Evolutionary conservation across 1,140 invertebrate genomes (phyloP).

Genomic region (Eciton burchellii): DNA sequence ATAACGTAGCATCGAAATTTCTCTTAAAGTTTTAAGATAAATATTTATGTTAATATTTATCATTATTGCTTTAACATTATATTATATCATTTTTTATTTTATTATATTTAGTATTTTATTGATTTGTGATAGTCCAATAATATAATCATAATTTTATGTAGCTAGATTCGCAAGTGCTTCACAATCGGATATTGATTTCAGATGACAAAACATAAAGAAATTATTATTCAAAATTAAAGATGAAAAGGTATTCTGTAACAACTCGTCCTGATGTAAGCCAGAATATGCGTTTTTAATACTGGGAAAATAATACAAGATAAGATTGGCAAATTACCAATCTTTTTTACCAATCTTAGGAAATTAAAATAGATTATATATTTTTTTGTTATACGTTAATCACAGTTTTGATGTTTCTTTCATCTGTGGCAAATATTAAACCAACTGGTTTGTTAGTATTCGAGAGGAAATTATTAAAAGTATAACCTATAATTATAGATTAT

Average conservation of each 20-base stretch:
- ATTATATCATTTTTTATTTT: too few species aligned
- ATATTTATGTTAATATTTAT: too few species aligned
- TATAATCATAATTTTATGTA: conserved; percentile 36
- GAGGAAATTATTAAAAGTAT: conserved; percentile 72
- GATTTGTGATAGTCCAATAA: too few species aligned
- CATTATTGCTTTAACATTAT: too few species aligned
- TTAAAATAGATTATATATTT: not conserved
- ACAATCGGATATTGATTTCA: conserved; percentile 70
- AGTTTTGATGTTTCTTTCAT: conserved; percentile 22
- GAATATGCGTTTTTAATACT: conserved; percentile 74
- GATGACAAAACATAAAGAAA: conserved; percentile 77
- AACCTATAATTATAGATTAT: conserved; percentile 48
- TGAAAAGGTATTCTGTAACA: conserved; percentile 72
- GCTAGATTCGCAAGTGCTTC: conserved; percentile 74
- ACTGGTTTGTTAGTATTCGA: conserved; percentile 72
- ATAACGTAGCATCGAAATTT: not conserved
- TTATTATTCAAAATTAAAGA: conserved; percentile 76
- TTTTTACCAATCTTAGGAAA: not conserved
- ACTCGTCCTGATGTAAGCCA: conserved; percentile 45
- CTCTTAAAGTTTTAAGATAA: not conserved
- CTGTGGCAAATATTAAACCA: conserved; percentile 75
- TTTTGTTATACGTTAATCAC: not conserved
- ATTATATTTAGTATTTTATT: too few species aligned
- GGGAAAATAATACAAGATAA: conserved; percentile 66
- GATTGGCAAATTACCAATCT: conserved; percentile 74